Evolutionary conservation across 2,113 vertebrate genomes (phyloP).

Genomic region (Tonatia bakeri): DNA sequence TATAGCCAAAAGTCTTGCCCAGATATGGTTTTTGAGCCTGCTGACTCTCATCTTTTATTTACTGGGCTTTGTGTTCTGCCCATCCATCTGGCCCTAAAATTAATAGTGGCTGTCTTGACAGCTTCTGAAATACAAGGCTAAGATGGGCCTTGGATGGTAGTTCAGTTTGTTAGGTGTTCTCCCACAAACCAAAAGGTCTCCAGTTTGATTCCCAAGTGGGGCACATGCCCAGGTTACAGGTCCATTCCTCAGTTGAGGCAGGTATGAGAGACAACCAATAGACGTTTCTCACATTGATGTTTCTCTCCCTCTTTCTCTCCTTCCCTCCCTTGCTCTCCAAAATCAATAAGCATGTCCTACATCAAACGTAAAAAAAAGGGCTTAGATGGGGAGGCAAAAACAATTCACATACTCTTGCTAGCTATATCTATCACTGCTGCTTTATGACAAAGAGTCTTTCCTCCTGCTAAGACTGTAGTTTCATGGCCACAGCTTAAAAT

Average conservation of each 20-base stretch:
- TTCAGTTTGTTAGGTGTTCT: too few relatives aligned
- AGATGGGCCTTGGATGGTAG: not conserved
- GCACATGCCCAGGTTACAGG: too few relatives aligned
- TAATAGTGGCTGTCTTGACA: conserved; percentile 59
- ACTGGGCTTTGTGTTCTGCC: not conserved
- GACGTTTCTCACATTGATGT: too few relatives aligned
- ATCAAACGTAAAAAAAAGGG: conserved; percentile 26
- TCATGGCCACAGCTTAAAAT: conserved; percentile 31
- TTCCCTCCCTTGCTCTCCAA: too few relatives aligned
- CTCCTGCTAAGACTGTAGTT: conserved; percentile 25
- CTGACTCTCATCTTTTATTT: conserved; percentile 49
- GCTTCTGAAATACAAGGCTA: conserved; percentile 59
- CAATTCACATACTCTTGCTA: conserved; percentile 37
- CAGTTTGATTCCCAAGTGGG: too few relatives aligned
- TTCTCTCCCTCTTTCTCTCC: too few relatives aligned
- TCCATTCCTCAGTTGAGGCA: too few relatives aligned
- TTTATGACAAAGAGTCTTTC: conserved; percentile 53
- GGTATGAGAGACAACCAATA: too few relatives aligned
- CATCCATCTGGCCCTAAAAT: conserved; percentile 41
- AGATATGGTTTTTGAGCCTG: not conserved
- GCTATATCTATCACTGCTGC: conserved; percentile 18
- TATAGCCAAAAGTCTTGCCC: not conserved
- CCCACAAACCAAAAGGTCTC: too few relatives aligned
- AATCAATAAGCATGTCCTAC: too few relatives aligned
- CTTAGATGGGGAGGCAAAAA: conserved; percentile 24